phyloP scores from a whole-genome alignment of 2,797 vertebrate genomes.

The Cryptoprocta ferox region DNA sequence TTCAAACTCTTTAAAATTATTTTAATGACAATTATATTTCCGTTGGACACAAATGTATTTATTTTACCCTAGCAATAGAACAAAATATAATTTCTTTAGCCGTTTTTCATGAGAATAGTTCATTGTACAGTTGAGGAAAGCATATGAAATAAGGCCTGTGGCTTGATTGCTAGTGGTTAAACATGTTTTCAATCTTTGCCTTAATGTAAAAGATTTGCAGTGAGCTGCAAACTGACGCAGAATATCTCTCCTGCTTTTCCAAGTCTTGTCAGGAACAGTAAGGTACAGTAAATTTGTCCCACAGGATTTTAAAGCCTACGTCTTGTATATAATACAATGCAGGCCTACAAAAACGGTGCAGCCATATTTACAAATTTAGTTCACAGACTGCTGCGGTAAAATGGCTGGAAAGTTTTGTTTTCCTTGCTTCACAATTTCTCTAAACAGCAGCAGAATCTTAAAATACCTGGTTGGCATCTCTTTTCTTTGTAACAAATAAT shows the following conservation, averaged over 20 bases:
- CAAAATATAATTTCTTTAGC: slow-evolving; percentile 99
- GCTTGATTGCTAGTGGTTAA: slow-evolving; percentile 99
- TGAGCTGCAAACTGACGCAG: slow-evolving; percentile 90
- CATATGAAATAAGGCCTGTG: slow-evolving; percentile 98
- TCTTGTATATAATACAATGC: slow-evolving; percentile 97
- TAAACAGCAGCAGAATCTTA: slow-evolving; percentile 95
- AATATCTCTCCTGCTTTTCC: slow-evolving; percentile 92
- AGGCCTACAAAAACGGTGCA: slow-evolving; percentile 93
- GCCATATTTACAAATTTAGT: slow-evolving; percentile 98
- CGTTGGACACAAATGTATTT: slow-evolving; percentile 93
- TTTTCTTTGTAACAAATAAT: slow-evolving; percentile 95
- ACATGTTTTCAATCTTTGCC: slow-evolving; percentile 95
- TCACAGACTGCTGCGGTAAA: slow-evolving; percentile 93
- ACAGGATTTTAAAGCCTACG: slow-evolving; percentile 93
- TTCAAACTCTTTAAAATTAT: slow-evolving; percentile 94
- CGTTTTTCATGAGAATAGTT: slow-evolving; percentile 97
- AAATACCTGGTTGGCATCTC: slow-evolving; percentile 98
- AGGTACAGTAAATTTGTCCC: slow-evolving; percentile 92
- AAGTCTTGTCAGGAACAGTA: slow-evolving; percentile 94
- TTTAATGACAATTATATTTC: slow-evolving; percentile 95
- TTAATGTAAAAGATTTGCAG: slow-evolving; percentile 92
- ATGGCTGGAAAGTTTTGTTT: slow-evolving; percentile 89
- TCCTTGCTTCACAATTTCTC: slow-evolving; percentile 90
- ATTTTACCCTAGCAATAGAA: slow-evolving; percentile 99
- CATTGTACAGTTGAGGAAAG: slow-evolving; percentile 99